These are phyloP conservation scores for Strigamia maritima DNA, from an alignment of 2,888 invertebrate genomes.

Conservation along the genomic window DNA sequence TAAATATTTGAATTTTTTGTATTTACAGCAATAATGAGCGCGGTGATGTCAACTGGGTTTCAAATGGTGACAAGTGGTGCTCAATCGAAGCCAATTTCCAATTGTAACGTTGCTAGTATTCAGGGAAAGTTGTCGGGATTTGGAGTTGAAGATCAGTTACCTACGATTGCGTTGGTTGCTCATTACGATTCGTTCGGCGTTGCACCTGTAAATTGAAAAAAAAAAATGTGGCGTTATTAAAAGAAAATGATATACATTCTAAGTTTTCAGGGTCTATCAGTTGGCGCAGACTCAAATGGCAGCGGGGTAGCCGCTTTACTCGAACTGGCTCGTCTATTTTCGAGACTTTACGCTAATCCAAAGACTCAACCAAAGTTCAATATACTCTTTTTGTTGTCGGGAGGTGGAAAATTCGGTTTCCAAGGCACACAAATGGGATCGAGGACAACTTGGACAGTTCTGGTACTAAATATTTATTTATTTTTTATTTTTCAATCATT, in stretches of 20 bases:
- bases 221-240: too few relatives aligned
- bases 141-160: conserved; percentile 67
- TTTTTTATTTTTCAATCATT: background rate
- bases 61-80: conserved; percentile 81
- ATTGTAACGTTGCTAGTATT: conserved; percentile 80
- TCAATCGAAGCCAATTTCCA: conserved; percentile 66
- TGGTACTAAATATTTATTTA: conserved; percentile 62
- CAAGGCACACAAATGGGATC: conserved; percentile 91
- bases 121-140: conserved; percentile 72
- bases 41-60: conserved; percentile 91
- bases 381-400: conserved; percentile 81
- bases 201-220: conserved; percentile 77
- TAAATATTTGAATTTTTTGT: background rate
- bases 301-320: conserved; percentile 83
- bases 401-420: conserved; percentile 89
- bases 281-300: conserved; percentile 88
- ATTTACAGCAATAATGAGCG: conserved; percentile 67
- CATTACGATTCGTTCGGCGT: conserved; percentile 89
- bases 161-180: conserved; percentile 85
- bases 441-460: conserved; percentile 87
- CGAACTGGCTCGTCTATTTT: conserved; percentile 82
- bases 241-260: too few relatives aligned
- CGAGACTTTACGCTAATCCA: conserved; percentile 73
- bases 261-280: conserved; percentile 68
- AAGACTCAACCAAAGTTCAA: conserved; percentile 61